These are phyloP conservation scores for Strigops habroptila DNA, from an alignment of 2,113 vertebrate genomes.

Conservation along the genomic window DNA sequence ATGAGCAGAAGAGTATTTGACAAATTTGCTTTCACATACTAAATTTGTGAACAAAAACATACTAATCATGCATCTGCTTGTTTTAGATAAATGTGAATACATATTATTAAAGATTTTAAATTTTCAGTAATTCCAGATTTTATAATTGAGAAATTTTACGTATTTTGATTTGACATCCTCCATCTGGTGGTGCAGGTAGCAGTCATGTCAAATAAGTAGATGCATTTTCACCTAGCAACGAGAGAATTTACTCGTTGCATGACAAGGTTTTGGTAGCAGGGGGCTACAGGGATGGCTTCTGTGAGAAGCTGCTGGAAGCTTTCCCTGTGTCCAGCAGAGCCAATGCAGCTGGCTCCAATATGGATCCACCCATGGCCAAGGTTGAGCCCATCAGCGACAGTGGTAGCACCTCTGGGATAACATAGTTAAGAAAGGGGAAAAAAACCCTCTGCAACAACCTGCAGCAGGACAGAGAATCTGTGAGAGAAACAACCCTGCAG, in stretches of 20 bases:
- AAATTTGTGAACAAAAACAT: background rate
- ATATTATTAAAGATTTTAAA: background rate
- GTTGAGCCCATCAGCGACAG: background rate
- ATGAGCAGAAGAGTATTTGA: background rate
- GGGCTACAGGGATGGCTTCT: background rate
- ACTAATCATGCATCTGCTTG: background rate
- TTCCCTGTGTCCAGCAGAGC: background rate
- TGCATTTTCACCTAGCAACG: background rate
- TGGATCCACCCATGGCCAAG: background rate
- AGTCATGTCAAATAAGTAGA: background rate
- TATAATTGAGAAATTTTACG: background rate
- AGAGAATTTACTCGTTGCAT: background rate
- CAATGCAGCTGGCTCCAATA: fast-evolving
- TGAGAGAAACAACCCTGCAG: background rate
- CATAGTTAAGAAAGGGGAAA: background rate
- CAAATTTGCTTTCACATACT: background rate
- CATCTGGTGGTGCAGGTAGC: background rate
- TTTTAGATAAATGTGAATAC: background rate
- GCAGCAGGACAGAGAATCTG: background rate
- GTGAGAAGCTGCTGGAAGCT: background rate
- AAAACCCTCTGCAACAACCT: background rate
- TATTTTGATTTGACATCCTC: background rate
- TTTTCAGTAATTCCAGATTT: background rate
- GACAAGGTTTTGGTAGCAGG: background rate
- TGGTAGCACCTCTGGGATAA: background rate